phyloP scores from a whole-genome alignment of 2,888 invertebrate genomes.

The Flexamia atlantica region DNA sequence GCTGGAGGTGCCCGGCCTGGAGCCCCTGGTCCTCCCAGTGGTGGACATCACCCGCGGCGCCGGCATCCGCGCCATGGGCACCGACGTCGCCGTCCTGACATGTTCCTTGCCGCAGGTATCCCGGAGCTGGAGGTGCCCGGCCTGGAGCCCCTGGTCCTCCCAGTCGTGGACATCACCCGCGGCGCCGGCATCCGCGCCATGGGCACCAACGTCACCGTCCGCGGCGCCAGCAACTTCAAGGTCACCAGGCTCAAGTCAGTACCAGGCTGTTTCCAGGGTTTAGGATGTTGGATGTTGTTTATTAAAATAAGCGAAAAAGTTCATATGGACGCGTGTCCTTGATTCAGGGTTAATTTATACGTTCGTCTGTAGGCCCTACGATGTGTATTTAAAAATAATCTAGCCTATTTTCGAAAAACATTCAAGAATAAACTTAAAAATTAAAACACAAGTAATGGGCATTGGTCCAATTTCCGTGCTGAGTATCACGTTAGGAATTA shows the following conservation, averaged over 20 bases:
- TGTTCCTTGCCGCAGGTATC: constrained; percentile 73
- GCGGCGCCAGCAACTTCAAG: constrained; percentile 81
- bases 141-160: constrained; percentile 80
- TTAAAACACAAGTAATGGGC: too few relatives aligned
- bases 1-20: constrained; percentile 82
- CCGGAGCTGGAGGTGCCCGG: constrained; percentile 83
- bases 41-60: constrained; percentile 77
- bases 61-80: constrained; percentile 76
- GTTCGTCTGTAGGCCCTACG: too few relatives aligned
- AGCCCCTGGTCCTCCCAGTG: constrained; percentile 80
- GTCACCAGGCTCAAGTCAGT: constrained; percentile 79
- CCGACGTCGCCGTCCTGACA: constrained; percentile 75
- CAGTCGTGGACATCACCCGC: constrained; percentile 80
- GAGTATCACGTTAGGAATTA: too few relatives aligned
- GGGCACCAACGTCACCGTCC: constrained; percentile 79
- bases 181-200: constrained; percentile 75
- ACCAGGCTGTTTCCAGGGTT: not conserved
- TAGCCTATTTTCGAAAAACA: too few relatives aligned
- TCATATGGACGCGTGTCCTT: too few relatives aligned
- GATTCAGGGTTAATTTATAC: too few relatives aligned
- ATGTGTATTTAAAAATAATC: too few relatives aligned
- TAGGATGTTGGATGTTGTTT: too few relatives aligned
- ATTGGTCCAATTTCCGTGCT: too few relatives aligned
- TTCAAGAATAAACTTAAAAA: too few relatives aligned
- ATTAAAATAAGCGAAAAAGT: too few relatives aligned